phyloP scores from a whole-genome alignment of 2,797 vertebrate species.

The Pipistrellus kuhlii region DNA sequence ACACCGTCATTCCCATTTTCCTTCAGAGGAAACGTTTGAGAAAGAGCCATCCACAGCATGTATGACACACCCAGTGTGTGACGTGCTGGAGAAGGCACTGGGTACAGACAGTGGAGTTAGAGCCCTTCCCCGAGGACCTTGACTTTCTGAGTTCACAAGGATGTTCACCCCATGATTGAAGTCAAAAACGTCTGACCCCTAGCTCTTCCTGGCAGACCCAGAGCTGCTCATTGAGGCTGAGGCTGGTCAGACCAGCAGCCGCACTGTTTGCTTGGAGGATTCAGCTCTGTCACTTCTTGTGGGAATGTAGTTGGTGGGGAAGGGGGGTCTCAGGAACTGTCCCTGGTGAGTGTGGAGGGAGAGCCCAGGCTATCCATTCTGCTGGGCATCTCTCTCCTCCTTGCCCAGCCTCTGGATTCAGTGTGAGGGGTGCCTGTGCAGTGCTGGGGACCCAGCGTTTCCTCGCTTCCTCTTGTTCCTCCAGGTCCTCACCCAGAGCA shows the following conservation, averaged over 20 bases:
- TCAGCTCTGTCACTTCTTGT: neutral
- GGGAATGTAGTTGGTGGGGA: too few relatives aligned
- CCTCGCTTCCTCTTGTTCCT: fast-evolving
- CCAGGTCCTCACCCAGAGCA: neutral
- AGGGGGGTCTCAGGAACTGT: neutral
- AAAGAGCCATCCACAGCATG: too few relatives aligned
- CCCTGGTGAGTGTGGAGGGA: neutral
- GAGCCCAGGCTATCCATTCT: neutral
- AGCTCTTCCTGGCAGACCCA: neutral
- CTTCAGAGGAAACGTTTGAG: neutral
- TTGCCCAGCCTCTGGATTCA: neutral
- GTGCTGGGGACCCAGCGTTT: neutral
- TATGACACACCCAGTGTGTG: neutral
- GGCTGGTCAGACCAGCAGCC: neutral
- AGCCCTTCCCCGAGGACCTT: neutral
- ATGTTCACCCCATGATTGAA: fast-evolving
- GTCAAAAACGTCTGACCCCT: neutral
- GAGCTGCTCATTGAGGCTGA: neutral
- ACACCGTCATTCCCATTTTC: neutral
- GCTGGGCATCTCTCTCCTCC: neutral
- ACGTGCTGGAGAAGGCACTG: neutral
- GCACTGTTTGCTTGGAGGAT: neutral
- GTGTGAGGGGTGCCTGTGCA: neutral
- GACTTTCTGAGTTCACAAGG: neutral
- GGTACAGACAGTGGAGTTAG: neutral